Percentiles rank a stretch among this genome's conserved stretches.
Evolutionary conservation across 1,140 invertebrate species (phyloP).

Genomic region (Cephus cinctus): DNA sequence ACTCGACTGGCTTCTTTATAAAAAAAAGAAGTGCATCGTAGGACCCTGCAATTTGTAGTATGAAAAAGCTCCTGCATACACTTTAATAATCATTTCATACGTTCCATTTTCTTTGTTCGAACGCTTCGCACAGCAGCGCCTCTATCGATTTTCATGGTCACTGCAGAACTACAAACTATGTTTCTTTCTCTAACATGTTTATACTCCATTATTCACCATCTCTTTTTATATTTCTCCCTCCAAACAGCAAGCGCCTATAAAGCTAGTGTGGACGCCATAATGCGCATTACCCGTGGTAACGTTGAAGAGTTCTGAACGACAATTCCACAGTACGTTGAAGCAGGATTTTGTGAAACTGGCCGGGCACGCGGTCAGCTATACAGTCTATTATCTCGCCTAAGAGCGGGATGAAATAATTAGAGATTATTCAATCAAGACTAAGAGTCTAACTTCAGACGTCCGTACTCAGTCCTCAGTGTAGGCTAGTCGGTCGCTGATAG

Average conservation of each 20-base stretch:
- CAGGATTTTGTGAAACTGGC: conserved; percentile 23
- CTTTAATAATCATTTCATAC: too few species aligned
- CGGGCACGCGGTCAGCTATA: conserved; percentile 17
- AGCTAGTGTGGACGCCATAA: conserved; percentile 1
- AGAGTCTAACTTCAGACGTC: conserved; percentile 37
- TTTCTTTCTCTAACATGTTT: neutral
- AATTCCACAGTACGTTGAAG: neutral
- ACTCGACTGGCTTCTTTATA: too few species aligned
- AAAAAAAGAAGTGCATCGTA: too few species aligned
- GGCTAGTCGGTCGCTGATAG: conserved; percentile 51
- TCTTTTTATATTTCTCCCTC: neutral
- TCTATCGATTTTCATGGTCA: too few species aligned
- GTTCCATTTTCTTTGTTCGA: too few species aligned
- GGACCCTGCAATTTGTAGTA: too few species aligned
- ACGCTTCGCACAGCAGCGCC: too few species aligned
- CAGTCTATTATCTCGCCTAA: conserved; percentile 22
- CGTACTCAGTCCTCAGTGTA: conserved; percentile 57
- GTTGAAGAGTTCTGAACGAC: too few species aligned
- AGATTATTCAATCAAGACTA: conserved; percentile 28
- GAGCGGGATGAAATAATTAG: conserved; percentile 46
- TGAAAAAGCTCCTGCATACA: too few species aligned
- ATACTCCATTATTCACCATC: neutral
- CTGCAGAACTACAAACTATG: too few species aligned
- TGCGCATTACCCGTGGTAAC: conserved; percentile 10
- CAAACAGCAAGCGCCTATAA: conserved; percentile 1